phyloP scores from a whole-genome alignment of 2,113 vertebrate species.

The Connochaetes taurinus region DNA sequence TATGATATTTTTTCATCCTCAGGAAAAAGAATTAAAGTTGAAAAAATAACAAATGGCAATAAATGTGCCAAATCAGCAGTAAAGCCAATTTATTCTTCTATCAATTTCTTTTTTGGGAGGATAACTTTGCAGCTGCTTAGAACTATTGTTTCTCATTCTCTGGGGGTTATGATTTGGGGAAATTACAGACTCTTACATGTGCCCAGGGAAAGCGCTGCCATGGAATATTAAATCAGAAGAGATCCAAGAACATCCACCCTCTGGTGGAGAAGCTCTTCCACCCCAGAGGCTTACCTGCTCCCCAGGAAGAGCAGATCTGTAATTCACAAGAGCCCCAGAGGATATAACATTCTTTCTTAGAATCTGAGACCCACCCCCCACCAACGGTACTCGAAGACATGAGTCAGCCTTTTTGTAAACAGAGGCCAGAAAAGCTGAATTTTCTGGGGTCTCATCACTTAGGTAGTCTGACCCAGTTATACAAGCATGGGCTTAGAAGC shows the following conservation, averaged over 20 bases:
- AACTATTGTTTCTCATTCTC: background rate
- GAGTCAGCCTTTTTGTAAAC: background rate
- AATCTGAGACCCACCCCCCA: background rate
- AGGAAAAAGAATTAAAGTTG: background rate
- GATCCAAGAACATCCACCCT: background rate
- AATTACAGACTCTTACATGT: background rate
- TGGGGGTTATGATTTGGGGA: background rate
- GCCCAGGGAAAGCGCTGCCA: background rate
- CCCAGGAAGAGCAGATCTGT: background rate
- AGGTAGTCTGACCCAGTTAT: background rate
- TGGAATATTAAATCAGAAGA: background rate
- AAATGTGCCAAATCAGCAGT: background rate
- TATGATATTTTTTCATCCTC: background rate
- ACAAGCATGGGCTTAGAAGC: background rate
- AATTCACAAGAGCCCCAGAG: background rate
- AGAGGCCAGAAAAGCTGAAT: background rate
- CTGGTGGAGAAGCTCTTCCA: background rate
- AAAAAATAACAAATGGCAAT: background rate
- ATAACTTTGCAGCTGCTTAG: background rate
- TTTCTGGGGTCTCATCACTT: background rate
- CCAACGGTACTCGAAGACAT: background rate
- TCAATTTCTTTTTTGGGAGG: background rate
- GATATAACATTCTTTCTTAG: background rate
- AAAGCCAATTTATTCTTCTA: background rate
- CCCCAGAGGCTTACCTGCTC: background rate